A percentile compares a stretch with the other conserved stretches of the same genome.
Conservation (phyloP, 2,888 invertebrate genomes). For the Sesamia inferens region DNA sequence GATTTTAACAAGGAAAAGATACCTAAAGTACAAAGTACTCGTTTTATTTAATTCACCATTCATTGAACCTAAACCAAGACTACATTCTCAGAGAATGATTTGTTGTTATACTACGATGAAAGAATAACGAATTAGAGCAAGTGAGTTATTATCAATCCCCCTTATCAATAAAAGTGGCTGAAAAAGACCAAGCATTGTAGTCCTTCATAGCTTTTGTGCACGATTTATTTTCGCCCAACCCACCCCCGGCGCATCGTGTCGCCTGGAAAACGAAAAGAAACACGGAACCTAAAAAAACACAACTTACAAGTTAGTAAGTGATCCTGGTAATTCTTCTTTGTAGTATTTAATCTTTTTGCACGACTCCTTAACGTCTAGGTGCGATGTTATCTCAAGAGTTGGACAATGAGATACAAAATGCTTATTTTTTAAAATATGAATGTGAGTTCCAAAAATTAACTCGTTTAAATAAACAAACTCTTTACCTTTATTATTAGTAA, state of each 20-base stretch:
- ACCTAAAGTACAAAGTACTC: too few relatives aligned
- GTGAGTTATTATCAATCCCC: neutral
- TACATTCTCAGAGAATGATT: neutral
- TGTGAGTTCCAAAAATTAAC: neutral
- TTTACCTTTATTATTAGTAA: neutral
- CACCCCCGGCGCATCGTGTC: too few relatives aligned
- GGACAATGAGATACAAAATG: neutral
- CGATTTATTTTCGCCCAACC: too few relatives aligned
- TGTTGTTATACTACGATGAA: neutral
- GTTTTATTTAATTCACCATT: conserved; percentile 1
- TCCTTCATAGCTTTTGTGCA: neutral
- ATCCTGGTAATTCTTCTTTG: too few relatives aligned
- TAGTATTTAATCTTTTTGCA: too few relatives aligned
- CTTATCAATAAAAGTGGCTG: too few relatives aligned
- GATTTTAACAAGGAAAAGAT: neutral
- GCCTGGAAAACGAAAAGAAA: too few relatives aligned
- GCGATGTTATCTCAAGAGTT: neutral
- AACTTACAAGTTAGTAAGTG: too few relatives aligned
- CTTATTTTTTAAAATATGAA: too few relatives aligned
- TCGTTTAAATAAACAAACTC: neutral
- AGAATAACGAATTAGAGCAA: neutral
- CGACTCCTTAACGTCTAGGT: too few relatives aligned
- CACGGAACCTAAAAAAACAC: too few relatives aligned
- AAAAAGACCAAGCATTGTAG: too few relatives aligned
- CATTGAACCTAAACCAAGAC: neutral